A percentile compares a stretch with the other conserved stretches of the same genome.
These are phyloP conservation scores for Pterocles burchelli DNA, from an alignment of 2,113 vertebrate species.

Conservation along the genomic window DNA sequence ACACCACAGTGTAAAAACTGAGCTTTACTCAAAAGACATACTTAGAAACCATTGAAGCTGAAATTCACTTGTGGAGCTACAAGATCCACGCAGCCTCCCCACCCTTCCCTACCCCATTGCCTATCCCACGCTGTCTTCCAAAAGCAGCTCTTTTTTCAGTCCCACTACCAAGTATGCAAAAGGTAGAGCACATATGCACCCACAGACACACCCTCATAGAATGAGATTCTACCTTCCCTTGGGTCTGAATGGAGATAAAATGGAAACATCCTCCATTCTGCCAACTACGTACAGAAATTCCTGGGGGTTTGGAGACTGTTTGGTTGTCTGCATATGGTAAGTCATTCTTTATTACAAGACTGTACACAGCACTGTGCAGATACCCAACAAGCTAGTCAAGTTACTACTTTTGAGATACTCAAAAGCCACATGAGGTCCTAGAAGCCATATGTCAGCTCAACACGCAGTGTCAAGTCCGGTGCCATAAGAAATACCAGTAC, in stretches of 20 bases:
- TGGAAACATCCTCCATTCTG: background rate
- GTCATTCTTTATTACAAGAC: background rate
- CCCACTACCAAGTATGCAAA: background rate
- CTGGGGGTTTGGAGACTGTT: background rate
- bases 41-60: background rate
- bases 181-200: background rate
- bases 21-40: background rate
- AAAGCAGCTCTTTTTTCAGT: background rate
- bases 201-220: background rate
- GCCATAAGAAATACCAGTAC: background rate
- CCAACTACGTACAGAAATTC: background rate
- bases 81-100: background rate
- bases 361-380: background rate
- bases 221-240: background rate
- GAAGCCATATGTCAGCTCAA: background rate
- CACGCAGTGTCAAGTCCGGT: background rate
- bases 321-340: background rate
- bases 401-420: background rate
- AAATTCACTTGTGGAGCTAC: background rate
- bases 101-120: background rate
- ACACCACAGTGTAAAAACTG: background rate
- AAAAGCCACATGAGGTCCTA: background rate
- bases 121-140: background rate
- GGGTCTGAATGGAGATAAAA: background rate
- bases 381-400: too few species aligned